Evolutionary conservation across 2,113 vertebrate species (phyloP), one percentile per base, ranked within the genome.

Genomic region (Origma solitaria): DNA sequence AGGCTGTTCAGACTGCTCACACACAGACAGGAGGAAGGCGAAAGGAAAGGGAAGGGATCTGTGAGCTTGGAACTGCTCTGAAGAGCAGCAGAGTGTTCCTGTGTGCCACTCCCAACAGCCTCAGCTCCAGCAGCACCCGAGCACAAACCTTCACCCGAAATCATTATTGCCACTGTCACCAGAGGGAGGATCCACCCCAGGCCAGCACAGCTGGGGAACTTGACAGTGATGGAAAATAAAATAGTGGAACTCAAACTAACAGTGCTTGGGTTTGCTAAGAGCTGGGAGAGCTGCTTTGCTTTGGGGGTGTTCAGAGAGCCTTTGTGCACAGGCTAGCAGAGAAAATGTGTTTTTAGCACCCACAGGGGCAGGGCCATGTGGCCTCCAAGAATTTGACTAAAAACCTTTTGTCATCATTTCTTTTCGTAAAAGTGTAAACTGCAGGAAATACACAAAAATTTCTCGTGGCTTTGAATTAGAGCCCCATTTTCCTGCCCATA

Each of bases 301-400:
- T 33, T 11, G 2, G 24, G 49, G 24, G 24, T 44, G 17, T 21
- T 58, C 21, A 33, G 42, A 70, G 37, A 10, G 11, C 3, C 13
- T 58, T 22, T 47, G 40, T 6, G 24, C 22, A 3, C 15, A 11
- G 33, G 15, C 19, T 2, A 37, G 15, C 40, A 78, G 28, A 2
- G 10, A 19, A 47, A 50, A 64, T 6, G 13, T 19, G 17, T 27
- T 54, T 47, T 60, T 3, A 31, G 33, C 11, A 51, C 1, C 38
- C 3, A 17, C 1, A 50, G 11, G 28, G 11, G 4, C 25, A 31
- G 37, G 17, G n/a, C 30, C 40, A 9, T 1, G 5, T 1, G 1
- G 12, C 51, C 49, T 33, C 17, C 11, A 31, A 77, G 54, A 62
- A 66, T 27, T 31, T 33, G 13, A 47, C 5, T 6, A 0, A 79